A percentile compares a stretch with the other conserved stretches of the same genome.
Evolutionary conservation across 2,113 vertebrate genomes (phyloP).

Genomic region (Erythrocercus mccallii): DNA sequence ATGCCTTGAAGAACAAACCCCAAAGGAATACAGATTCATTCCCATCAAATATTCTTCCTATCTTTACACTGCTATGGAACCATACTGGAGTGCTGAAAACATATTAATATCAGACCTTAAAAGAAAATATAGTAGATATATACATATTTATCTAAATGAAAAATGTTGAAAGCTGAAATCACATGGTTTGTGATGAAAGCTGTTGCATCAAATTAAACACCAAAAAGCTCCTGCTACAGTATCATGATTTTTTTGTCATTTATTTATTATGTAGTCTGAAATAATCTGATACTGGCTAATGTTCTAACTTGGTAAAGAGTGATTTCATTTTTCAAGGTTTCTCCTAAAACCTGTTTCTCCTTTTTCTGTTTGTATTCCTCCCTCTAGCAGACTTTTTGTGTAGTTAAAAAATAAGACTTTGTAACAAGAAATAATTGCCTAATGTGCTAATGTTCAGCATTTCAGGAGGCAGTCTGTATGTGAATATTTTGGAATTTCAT

Average conservation of each 20-base stretch:
- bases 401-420: background rate
- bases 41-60: no score
- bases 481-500: background rate
- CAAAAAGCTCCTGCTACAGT: background rate
- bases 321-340: background rate
- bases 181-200: no score
- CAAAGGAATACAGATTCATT: no score
- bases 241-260: background rate
- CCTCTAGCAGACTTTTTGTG: background rate
- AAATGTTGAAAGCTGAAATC: no score
- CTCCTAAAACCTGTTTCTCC: background rate
- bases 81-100: no score
- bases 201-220: no score
- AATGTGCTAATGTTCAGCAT: background rate
- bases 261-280: background rate
- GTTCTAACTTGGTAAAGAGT: rapidly evolving
- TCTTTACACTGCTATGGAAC: no score
- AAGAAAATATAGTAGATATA: no score
- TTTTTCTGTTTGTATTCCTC: background rate
- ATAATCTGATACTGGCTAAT: background rate
- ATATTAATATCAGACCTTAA: no score
- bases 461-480: background rate
- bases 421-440: background rate
- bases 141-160: no score
- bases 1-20: no score